Conservation (phyloP, 2,888 invertebrate species). For the Dexiosoma caninum region DNA sequence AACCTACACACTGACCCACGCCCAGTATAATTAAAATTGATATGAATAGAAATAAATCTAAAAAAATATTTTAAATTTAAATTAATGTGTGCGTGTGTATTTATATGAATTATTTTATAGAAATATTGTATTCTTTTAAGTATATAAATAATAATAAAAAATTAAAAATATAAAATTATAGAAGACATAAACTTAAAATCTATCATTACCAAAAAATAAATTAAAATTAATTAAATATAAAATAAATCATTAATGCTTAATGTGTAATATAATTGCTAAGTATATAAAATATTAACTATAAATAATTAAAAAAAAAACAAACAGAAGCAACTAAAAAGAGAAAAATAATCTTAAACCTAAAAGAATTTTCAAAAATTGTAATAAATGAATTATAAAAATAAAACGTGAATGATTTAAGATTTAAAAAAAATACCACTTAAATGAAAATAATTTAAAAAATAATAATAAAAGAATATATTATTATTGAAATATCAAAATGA, state of each 20-base stretch:
- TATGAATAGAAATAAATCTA: background rate
- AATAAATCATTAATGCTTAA: constrained; percentile 62
- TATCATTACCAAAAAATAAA: constrained; percentile 57
- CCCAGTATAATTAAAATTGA: constrained; percentile 3
- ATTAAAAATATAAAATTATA: constrained; percentile 67
- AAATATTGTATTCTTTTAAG: constrained; percentile 51
- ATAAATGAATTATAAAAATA: constrained; percentile 72
- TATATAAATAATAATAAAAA: constrained; percentile 11
- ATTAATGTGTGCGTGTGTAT: constrained; percentile 64
- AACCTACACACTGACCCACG: background rate
- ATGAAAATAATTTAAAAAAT: constrained; percentile 48
- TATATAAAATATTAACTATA: too few relatives aligned
- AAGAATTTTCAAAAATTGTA: constrained; percentile 75
- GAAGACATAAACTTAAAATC: constrained; percentile 34
- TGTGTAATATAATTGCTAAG: constrained; percentile 63
- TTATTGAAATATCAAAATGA: constrained; percentile 59
- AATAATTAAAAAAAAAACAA: constrained; percentile 55
- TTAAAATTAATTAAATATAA: constrained; percentile 29
- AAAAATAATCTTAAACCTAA: constrained; percentile 53
- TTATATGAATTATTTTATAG: constrained; percentile 64
- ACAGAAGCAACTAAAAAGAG: constrained; percentile 10
- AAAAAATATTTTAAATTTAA: constrained; percentile 55
- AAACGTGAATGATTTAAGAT: constrained; percentile 52
- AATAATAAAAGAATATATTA: constrained; percentile 60
- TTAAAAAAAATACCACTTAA: constrained; percentile 60